Base-by-base conservation (phyloP, 2,888 invertebrate genomes). In the Stenodema calcarata region DNA sequence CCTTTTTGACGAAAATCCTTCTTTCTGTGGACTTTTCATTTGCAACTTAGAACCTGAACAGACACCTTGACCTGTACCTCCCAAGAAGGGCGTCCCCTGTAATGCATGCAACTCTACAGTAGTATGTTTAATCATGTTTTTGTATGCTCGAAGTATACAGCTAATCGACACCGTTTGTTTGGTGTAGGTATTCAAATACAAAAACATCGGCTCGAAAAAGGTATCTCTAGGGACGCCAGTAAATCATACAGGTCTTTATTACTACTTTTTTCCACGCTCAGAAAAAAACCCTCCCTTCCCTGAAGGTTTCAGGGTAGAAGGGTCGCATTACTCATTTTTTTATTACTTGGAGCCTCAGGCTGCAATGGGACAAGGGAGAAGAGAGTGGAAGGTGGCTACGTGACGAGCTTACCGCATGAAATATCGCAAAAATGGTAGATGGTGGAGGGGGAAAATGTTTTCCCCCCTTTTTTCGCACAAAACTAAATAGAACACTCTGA, bases 321-420 rank as follows among this genome's bases (percentile, higher is more conserved):
- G 81, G 35, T 81, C 82, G 41, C 82, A 82, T 82, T 82, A 82
- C 82, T 82, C 82, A 82, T 82, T 82, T 82, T n/a, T 82, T 82
- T 82, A 82, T 82, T 82, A 82, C 82, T 30, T 6, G 42, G 82
- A 69, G 69, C 69, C 82, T 41, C 44, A 78, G 78, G 78, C 78
- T 18, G 18, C 44, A 78, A 47, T 78, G 44, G 41, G 78, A 27
- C 44, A 42, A 35, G 75, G 44, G 75, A 41, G 73, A 16, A 18
- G 75, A 75, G 82, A 69, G 82, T 23, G 41, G 35, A 27, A 69
- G 82, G 69, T 80, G 80, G 69, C 82, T 82, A 82, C 82, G 82
- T 82, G 82, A 82, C 82, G 82, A 82, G 82, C 82, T 82, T 82
- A 82, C 82, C 12, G 62, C 35, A 18, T 82, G 82, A 82, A 82